phyloP scores from a whole-genome alignment of 2,113 vertebrate genomes.

The Lepus europaeus region DNA sequence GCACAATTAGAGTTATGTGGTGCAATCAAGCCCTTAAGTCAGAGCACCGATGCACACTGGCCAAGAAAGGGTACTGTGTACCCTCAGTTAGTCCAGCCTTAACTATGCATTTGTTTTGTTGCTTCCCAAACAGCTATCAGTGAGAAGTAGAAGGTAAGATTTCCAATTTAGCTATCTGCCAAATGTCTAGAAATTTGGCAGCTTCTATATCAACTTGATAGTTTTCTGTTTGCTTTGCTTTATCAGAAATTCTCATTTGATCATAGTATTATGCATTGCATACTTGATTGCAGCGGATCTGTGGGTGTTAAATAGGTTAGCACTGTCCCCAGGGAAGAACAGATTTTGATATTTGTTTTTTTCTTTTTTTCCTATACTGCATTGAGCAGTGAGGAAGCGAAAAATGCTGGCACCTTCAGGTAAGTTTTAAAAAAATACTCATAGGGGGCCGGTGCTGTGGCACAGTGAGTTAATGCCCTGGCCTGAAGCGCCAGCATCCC shows the following conservation, averaged over 20 bases:
- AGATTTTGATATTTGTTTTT: not conserved
- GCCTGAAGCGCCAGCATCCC: too few species aligned
- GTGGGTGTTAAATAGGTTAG: not conserved
- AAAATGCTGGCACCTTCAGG: not conserved
- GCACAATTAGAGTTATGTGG: not conserved
- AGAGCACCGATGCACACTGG: not conserved
- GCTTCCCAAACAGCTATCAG: not conserved
- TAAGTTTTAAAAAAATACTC: not conserved
- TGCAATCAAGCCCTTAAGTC: not conserved
- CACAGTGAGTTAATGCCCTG: too few species aligned
- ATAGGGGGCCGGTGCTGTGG: too few species aligned
- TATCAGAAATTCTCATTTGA: slow-evolving; percentile 4
- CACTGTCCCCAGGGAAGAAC: not conserved
- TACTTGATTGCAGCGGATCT: not conserved
- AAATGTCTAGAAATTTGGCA: not conserved
- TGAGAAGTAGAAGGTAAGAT: not conserved
- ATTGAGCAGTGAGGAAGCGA: not conserved
- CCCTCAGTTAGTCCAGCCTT: not conserved
- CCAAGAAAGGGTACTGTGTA: not conserved
- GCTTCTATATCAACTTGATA: not conserved
- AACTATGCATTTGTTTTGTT: not conserved
- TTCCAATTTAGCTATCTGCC: not conserved
- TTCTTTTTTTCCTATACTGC: not conserved
- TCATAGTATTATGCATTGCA: not conserved
- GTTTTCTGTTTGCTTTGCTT: not conserved